Evolutionary conservation across 2,888 invertebrate species (phyloP).

Genomic region (Aethes cnicana): DNA sequence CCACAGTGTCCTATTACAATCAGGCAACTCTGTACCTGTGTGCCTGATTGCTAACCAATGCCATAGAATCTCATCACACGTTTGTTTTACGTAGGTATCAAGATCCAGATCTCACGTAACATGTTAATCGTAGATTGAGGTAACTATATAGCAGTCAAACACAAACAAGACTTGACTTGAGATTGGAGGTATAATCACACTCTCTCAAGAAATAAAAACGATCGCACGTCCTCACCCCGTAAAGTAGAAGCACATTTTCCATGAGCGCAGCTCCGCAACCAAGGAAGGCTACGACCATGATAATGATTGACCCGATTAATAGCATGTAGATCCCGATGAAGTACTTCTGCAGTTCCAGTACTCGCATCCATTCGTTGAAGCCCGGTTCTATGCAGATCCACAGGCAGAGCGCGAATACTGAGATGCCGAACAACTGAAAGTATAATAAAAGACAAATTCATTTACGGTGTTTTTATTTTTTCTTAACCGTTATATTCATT

Average conservation of each 20-base stretch:
- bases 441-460: background rate
- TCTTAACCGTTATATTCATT: background rate
- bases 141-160: too few species aligned
- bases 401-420: conserved; percentile 89
- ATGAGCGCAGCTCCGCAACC: conserved; percentile 92
- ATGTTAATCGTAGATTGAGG: too few species aligned
- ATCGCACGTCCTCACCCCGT: conserved; percentile 87
- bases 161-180: too few species aligned
- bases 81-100: too few species aligned
- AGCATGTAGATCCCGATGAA: conserved; percentile 93
- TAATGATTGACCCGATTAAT: conserved; percentile 86
- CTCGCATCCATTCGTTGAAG: conserved; percentile 91
- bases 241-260: conserved; percentile 86
- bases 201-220: too few species aligned
- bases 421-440: conserved; percentile 88
- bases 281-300: conserved; percentile 89
- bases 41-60: too few species aligned
- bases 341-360: conserved; percentile 88
- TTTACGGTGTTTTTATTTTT: background rate
- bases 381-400: conserved; percentile 92
- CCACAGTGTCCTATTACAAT: too few species aligned
- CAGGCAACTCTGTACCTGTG: too few species aligned
- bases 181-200: too few species aligned
- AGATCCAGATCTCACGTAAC: too few species aligned
- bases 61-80: too few species aligned